A percentile compares a stretch with the other conserved stretches of the same genome.
Conservation (phyloP, 1,140 invertebrate genomes). For the Bombus waltoni region DNA sequence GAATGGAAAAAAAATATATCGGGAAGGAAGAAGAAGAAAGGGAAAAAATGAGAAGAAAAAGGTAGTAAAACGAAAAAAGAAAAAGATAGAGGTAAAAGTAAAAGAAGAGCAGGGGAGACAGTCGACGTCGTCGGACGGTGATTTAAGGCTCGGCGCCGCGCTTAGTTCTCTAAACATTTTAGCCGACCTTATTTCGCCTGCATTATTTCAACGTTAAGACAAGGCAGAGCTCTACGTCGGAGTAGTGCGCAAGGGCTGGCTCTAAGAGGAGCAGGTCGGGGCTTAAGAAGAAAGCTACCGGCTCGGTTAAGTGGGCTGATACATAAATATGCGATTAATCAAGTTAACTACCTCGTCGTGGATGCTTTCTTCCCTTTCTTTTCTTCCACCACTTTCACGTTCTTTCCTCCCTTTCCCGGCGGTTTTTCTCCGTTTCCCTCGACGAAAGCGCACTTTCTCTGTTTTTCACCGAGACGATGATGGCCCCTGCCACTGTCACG, state of each 20-base stretch:
- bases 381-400: background rate
- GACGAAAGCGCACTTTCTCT: background rate
- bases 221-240: slow-evolving; percentile 60
- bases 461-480: slow-evolving; percentile 36
- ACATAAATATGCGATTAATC: slow-evolving; percentile 81
- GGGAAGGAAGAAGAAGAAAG: background rate
- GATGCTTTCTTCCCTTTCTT: slow-evolving; percentile 41
- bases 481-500: slow-evolving; percentile 30
- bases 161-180: slow-evolving; percentile 79
- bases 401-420: background rate
- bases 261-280: slow-evolving; percentile 47
- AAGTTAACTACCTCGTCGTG: slow-evolving; percentile 70
- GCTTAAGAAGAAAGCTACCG: slow-evolving; percentile 67
- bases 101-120: slow-evolving; percentile 36
- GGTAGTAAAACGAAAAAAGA: background rate
- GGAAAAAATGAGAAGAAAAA: slow-evolving; percentile 3
- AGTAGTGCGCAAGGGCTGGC: slow-evolving; percentile 43
- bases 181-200: slow-evolving; percentile 76
- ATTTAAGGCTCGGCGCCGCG: slow-evolving; percentile 68
- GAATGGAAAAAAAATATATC: background rate
- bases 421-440: background rate
- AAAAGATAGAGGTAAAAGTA: background rate
- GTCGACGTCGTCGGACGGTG: slow-evolving; percentile 65
- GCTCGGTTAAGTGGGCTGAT: slow-evolving; percentile 76
- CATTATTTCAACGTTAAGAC: slow-evolving; percentile 78